Evolutionary conservation across 1,140 invertebrate genomes (phyloP), one percentile per base, ranked within the genome.

Genomic region (Drosophila paulistorum): DNA sequence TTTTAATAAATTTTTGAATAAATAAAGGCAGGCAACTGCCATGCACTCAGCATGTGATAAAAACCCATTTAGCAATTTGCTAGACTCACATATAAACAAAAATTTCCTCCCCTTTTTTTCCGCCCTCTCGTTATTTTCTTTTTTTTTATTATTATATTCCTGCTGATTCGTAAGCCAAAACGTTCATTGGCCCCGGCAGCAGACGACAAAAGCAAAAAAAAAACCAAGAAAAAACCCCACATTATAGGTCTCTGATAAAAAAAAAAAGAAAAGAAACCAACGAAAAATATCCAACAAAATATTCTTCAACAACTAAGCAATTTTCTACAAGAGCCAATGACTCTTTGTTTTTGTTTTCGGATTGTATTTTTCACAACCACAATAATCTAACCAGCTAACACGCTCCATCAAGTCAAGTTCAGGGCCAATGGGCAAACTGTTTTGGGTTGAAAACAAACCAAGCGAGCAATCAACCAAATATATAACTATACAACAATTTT

Each of bases 41-140:
- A 85, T 85, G 78, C 82, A 79, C 63, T 71, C 64, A 59, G 65
- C 82, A 81, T 86, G 82, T 86, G 82, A 85, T 86, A 74, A 55
- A 74, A 51, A 37, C 7, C 7, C 65, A 65, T 67, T 82, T 74
- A 79, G 79, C 71, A 70, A 57, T 79, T 86, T 79, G 65, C 66
- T 76, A 78, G 69, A 20, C 45, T 51, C 69, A 59, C 45, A 71
- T 82, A 79, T 87, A 87, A 87, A 86, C 83, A 83, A 83, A 74
- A 51, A 51, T 58, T 58, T 58, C 77, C 72, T 35, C 68, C 45
- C 60, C 64, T 62, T 61, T 80, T 74, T 30, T 68, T 23, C 67
- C 17, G 61, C 37, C 51, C 60, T 73, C 70, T 17, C 30, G 54
- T 66, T 74, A 65, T 30, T 30, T 7, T 30, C 6, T 7, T 7